These are phyloP conservation scores for Galerucella nymphaeae DNA, from an alignment of 2,888 invertebrate species.

Conservation along the genomic window DNA sequence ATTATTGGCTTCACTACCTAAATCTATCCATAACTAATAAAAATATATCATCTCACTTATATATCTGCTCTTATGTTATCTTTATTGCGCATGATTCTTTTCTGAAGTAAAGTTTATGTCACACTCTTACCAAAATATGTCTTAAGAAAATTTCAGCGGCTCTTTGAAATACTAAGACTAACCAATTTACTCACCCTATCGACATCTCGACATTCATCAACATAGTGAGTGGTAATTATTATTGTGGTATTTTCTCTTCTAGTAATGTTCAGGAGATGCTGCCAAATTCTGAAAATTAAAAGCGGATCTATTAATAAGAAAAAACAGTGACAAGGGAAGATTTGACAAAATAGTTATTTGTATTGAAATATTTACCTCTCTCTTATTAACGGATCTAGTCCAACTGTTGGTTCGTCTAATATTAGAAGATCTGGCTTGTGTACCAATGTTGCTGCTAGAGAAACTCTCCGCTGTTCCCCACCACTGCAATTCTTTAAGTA, in stretches of 20 bases:
- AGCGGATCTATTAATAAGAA: no score
- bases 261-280: slow-evolving; percentile 80
- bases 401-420: slow-evolving; percentile 93
- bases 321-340: no score
- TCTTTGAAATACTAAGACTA: neutral
- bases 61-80: no score
- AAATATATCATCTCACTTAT: no score
- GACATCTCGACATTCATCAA: slow-evolving; percentile 89
- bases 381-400: slow-evolving; percentile 88
- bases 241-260: slow-evolving; percentile 79
- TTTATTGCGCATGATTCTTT: no score
- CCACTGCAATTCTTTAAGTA: slow-evolving; percentile 82
- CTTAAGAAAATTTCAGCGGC: no score
- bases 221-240: slow-evolving; percentile 94
- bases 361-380: slow-evolving; percentile 70
- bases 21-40: no score
- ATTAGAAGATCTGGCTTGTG: slow-evolving; percentile 90
- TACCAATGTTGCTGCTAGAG: slow-evolving; percentile 87
- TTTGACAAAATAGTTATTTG: neutral
- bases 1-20: no score
- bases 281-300: slow-evolving; percentile 81
- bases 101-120: no score
- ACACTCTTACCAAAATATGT: no score
- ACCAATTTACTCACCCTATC: slow-evolving; percentile 71
- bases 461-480: slow-evolving; percentile 90